Evolutionary conservation across 2,113 vertebrate species (phyloP), one percentile per base, ranked within the genome.

Genomic region (Ptychochromis oligacanthus): DNA sequence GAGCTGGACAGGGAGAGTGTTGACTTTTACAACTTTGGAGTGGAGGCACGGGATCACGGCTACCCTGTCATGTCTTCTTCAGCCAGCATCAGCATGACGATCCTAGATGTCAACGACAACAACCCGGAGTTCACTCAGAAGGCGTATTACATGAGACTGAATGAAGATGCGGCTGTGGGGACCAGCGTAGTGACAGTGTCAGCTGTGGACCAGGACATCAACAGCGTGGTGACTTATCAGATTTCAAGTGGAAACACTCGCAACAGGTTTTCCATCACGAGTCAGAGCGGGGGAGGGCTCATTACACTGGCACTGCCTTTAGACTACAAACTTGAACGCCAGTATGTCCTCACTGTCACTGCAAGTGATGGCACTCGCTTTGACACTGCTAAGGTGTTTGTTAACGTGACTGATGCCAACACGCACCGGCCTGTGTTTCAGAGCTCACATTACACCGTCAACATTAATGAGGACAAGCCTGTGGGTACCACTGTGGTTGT

Each of bases 211-310:
- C 97, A 97, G 1, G 98, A 99, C 2, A 97, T 97, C 86, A 97
- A 99, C 93, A 98, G 97, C 0, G 95, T 98, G 84, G 97, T 99
- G 90, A 98, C 97, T 2, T 99, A 99, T 93, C 98, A 99, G 96
- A 99, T 99, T 91, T 95, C 98, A 49, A 97, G 95, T 0, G 98
- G 98, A 84, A 99, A 99, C 87, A 99, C 98, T 8, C 96, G 98
- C 36, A 99, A 99, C 92, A 96, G 98, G 34, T 99, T 99, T 94
- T 97, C 98, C 83, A 99, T 99, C 94, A 99, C 97, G 11, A 99
- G 98, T 88, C 97, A 99, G 92, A 98, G 97, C 0, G 97, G 97
- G 0, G 98, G 98, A 0, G 98, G 98, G 0, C 96, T 99, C 61
- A 96, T 99, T 55, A 98, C 98, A 0, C 95, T 99, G 0, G 97